Percentiles rank a stretch among this genome's conserved stretches.
Evolutionary conservation across 2,113 vertebrate genomes (phyloP).

Genomic region (Sisor rabdophorus): DNA sequence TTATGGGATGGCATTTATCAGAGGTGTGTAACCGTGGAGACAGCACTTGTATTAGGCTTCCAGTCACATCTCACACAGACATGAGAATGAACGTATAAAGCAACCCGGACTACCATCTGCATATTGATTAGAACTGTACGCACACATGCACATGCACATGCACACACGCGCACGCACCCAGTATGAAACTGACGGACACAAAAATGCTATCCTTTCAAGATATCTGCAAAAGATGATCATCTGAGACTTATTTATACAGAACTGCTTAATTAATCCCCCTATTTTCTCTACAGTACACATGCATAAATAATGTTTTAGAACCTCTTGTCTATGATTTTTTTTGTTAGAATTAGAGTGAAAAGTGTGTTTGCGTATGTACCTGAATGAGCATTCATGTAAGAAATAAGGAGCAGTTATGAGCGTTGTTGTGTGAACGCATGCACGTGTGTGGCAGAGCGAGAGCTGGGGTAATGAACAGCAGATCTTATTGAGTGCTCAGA

Average conservation of each 20-base stretch:
- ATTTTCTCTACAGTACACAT: conserved; percentile 6
- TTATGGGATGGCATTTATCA: conserved; percentile 64
- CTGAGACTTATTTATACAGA: conserved; percentile 12
- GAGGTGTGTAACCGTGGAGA: conserved; percentile 23
- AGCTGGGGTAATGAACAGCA: conserved; percentile 60
- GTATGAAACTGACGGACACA: background rate
- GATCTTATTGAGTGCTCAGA: conserved; percentile 59
- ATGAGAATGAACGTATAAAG: conserved; percentile 57
- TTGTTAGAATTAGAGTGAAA: conserved; percentile 58
- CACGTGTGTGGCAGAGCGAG: conserved; percentile 39
- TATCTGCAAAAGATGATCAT: background rate
- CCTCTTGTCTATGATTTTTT: conserved; percentile 46
- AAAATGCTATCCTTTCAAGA: background rate
- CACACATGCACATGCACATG: conserved; percentile 40
- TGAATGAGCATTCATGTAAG: conserved; percentile 6
- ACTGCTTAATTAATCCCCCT: conserved; percentile 35
- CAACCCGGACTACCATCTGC: conserved; percentile 61
- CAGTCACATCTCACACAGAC: conserved; percentile 65
- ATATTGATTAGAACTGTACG: conserved; percentile 65
- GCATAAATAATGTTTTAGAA: conserved; percentile 28
- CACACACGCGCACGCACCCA: conserved; percentile 35
- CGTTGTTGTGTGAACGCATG: conserved; percentile 18
- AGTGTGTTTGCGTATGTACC: conserved; percentile 24
- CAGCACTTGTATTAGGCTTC: conserved; percentile 57
- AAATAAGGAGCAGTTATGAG: conserved; percentile 39